Conservation (phyloP, 2,888 invertebrate genomes). For the Leptogaster cylindrica region DNA sequence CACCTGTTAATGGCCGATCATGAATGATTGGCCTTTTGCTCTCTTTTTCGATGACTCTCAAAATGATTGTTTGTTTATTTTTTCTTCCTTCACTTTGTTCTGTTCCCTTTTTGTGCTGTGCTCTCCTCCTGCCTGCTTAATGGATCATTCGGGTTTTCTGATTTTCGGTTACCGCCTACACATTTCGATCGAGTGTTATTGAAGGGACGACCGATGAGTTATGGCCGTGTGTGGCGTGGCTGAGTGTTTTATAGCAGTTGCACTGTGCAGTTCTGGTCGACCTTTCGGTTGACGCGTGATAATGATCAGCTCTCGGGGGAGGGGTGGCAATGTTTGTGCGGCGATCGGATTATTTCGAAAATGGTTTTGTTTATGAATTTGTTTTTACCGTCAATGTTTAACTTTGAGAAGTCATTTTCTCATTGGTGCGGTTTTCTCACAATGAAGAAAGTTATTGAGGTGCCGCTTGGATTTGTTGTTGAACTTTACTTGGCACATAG, state of each 20-base stretch:
- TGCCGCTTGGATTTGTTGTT: no score
- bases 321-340: no score
- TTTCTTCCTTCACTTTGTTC: background rate
- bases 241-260: slow-evolving; percentile 1
- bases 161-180: slow-evolving; percentile 36
- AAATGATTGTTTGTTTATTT: slow-evolving; percentile 7
- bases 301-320: slow-evolving; percentile 35
- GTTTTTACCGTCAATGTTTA: no score
- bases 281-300: slow-evolving; percentile 32
- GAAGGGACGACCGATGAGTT: slow-evolving; percentile 36
- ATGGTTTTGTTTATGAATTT: no score
- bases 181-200: slow-evolving; percentile 22
- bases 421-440: no score
- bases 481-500: no score
- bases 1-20: slow-evolving; percentile 31
- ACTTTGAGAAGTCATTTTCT: no score
- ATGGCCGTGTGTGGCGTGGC: slow-evolving; percentile 17
- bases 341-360: no score
- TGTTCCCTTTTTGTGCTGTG: no score
- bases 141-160: slow-evolving; percentile 30
- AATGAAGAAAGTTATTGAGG: no score
- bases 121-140: no score
- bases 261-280: slow-evolving; percentile 1
- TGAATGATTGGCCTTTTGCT: background rate
- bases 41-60: background rate